These are phyloP conservation scores for Leptonema lineaticorne DNA, from an alignment of 1,140 invertebrate species.

Conservation along the genomic window DNA sequence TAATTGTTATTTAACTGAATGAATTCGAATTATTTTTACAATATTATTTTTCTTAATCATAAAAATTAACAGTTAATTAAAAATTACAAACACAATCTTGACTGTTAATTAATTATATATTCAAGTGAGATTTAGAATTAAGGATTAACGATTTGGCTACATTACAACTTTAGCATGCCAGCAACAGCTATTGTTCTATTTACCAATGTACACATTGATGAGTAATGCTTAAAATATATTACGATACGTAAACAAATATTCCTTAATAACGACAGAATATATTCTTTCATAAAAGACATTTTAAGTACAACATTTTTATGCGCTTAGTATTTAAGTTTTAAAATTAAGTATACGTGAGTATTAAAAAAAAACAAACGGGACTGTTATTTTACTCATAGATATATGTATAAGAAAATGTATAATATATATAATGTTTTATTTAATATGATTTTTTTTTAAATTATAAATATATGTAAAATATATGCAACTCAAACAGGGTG, in stretches of 20 bases:
- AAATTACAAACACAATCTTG: no score
- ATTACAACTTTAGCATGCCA: neutral
- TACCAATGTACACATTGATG: neutral
- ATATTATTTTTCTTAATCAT: no score
- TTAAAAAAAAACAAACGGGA: slow-evolving; percentile 27
- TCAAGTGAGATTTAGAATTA: neutral
- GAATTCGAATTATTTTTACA: no score
- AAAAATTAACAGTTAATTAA: no score
- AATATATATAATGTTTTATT: no score
- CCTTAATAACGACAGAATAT: neutral
- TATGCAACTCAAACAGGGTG: slow-evolving; percentile 34
- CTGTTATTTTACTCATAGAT: slow-evolving; percentile 22
- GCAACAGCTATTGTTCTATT: neutral
- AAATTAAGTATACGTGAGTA: slow-evolving; percentile 12
- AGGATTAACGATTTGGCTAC: neutral
- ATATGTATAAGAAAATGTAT: no score
- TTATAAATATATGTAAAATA: neutral
- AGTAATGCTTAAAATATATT: neutral
- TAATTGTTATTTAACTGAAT: no score
- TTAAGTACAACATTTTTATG: slow-evolving; percentile 31
- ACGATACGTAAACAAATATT: neutral
- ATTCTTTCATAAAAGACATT: slow-evolving; percentile 34
- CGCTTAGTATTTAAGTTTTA: slow-evolving; percentile 25
- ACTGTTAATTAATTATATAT: no score
- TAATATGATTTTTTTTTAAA: slow-evolving; percentile 7